phyloP scores from a whole-genome alignment of 2,797 vertebrate species.

The Heteromormyrus szaboi region DNA sequence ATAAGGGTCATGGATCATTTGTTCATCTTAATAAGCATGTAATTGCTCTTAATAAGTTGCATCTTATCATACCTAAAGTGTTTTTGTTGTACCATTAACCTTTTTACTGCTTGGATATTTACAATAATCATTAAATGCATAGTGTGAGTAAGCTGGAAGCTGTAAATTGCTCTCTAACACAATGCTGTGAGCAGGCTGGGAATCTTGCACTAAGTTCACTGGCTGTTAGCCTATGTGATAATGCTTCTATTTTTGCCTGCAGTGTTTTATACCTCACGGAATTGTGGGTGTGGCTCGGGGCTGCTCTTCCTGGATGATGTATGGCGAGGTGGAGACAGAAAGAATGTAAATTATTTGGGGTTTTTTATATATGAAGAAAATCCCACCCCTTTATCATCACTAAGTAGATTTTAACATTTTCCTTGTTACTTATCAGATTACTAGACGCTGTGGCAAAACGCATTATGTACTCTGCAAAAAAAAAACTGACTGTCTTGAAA shows the following conservation, averaged over 20 bases:
- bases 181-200: not conserved
- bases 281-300: not conserved
- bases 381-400: not conserved
- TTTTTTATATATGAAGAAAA: not conserved
- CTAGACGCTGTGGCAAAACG: not conserved
- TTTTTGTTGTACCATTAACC: not conserved
- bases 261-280: not conserved
- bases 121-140: not conserved
- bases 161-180: not conserved
- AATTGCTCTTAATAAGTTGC: not conserved
- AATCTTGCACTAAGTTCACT: not conserved
- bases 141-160: not conserved
- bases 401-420: not conserved
- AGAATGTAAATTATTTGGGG: not conserved
- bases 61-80: not conserved
- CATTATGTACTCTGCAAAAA: not conserved
- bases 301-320: not conserved
- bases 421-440: not conserved
- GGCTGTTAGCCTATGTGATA: not conserved
- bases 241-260: conserved; percentile 1
- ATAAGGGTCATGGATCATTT: not conserved
- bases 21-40: not conserved
- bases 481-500: not conserved
- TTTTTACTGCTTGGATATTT: not conserved
- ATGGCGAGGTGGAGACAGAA: not conserved